Evolutionary conservation across 2,797 vertebrate genomes (phyloP).

Genomic region (Lutjanus argentimaculatus): DNA sequence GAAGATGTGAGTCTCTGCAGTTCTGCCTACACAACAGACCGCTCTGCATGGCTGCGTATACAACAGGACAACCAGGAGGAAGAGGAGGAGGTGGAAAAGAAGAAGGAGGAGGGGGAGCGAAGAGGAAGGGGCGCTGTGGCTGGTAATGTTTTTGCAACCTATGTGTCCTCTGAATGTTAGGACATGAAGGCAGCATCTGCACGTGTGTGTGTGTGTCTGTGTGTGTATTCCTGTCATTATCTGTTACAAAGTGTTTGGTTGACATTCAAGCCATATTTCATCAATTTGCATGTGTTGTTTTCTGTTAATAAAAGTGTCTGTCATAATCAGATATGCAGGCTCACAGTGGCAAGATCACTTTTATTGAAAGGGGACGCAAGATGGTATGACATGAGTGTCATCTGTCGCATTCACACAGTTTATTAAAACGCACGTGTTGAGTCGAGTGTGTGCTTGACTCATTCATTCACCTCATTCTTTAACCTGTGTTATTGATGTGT

Average conservation of each 20-base stretch:
- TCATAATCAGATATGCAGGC: slow-evolving; percentile 24
- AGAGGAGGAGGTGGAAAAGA: neutral
- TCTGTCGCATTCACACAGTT: neutral
- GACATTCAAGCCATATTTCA: slow-evolving; percentile 22
- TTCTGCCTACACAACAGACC: slow-evolving; percentile 44
- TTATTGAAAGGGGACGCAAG: neutral
- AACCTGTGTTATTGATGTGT: neutral
- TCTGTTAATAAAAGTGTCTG: slow-evolving; percentile 9
- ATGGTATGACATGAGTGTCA: neutral
- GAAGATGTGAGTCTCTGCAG: slow-evolving; percentile 42
- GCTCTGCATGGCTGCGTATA: slow-evolving; percentile 29
- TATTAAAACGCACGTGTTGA: slow-evolving; percentile 4
- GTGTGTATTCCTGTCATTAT: slow-evolving; percentile 8
- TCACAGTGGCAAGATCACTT: neutral
- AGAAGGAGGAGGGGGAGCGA: neutral
- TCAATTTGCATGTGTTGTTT: neutral
- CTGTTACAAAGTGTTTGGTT: neutral
- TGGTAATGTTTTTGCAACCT: neutral
- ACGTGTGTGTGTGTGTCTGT: slow-evolving; percentile 10
- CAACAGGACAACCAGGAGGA: slow-evolving; percentile 25
- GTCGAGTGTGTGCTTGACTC: slow-evolving; percentile 23
- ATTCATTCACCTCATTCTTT: neutral
- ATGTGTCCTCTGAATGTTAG: slow-evolving; percentile 30
- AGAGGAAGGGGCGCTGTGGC: slow-evolving; percentile 5
- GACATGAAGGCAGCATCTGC: slow-evolving; percentile 14